Evolutionary conservation across 2,113 vertebrate genomes (phyloP), one percentile per base, ranked within the genome.

Genomic region (Salvelinus sp.): DNA sequence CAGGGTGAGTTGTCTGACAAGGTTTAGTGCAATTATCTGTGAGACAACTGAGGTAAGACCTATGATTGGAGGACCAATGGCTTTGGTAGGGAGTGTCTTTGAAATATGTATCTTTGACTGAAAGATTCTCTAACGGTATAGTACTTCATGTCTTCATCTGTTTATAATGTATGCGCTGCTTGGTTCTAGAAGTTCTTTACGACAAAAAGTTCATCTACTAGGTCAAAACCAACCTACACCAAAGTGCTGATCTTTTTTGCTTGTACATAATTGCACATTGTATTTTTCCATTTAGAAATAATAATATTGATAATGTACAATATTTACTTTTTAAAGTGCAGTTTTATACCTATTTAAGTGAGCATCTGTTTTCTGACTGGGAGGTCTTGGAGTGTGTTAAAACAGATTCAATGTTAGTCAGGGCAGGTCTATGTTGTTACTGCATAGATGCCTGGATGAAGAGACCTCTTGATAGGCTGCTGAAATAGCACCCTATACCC

Each of bases 241-340:
- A 88, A 90, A 90, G 83, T 89, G 82, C 90, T 89, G 78, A 81
- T 70, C 69, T 77, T 4, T 76, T 69, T 84, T 83, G 82, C 86
- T 85, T 90, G 84, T 88, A 91, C 70, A 85, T 88, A 76, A 70
- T 44, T 79, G 77, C 86, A 90, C 81, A 85, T 74, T 82, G 47
- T 82, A 62, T 72, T 82, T 74, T 79, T 74, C 65, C 70, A 83
- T 83, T 75, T 83, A 86, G 79, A 79, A 75, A 54, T 77, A 66
- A 25, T 60, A 58, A 44, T 47, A 47, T 33, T 33, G 33, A 33
- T 33, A 6, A 69, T 54, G 58, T 2, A 65, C 58, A 62, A 68
- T 57, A 48, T 4, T 74, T 78, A 79, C 44, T 64, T 58, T 58
- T 30, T 50, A 33, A 73, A 73, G 38, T 58, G 62, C 67, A 25